A percentile compares a stretch with the other conserved stretches of the same genome.
Evolutionary conservation across 2,888 invertebrate genomes (phyloP).

Genomic region (Apodemia hepburni): DNA sequence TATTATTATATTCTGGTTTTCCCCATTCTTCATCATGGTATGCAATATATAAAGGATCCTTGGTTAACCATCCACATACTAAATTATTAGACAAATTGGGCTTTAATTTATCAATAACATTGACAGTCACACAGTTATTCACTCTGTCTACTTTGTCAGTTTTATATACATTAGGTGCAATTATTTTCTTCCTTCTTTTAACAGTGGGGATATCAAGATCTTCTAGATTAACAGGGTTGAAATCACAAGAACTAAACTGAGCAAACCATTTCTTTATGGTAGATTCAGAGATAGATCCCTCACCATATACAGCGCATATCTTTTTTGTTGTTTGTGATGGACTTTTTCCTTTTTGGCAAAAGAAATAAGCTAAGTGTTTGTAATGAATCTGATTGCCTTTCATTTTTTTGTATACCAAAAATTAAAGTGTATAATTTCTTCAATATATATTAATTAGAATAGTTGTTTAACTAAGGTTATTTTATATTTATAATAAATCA

Average conservation of each 20-base stretch:
- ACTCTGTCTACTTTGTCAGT: not conserved
- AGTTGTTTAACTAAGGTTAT: no score
- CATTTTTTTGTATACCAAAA: not conserved
- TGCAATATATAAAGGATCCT: conserved; percentile 54
- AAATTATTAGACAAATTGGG: not conserved
- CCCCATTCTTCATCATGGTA: conserved; percentile 73
- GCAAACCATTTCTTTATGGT: conserved; percentile 1
- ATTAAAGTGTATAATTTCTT: no score
- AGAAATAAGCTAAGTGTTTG: conserved; percentile 6
- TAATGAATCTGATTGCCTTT: not conserved
- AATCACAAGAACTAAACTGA: not conserved
- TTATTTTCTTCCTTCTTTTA: not conserved
- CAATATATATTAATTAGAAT: no score
- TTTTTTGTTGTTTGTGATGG: not conserved
- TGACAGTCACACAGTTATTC: not conserved
- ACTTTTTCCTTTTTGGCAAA: conserved; percentile 1
- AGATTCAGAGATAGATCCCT: not conserved
- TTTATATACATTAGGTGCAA: not conserved
- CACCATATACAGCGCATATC: not conserved
- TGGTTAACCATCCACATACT: conserved; percentile 53
- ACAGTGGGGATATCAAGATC: not conserved
- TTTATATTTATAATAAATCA: no score
- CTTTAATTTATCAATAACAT: not conserved
- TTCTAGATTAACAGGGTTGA: not conserved
- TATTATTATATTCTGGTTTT: conserved; percentile 46